Evolutionary conservation across 2,888 invertebrate genomes (phyloP), one percentile per base, ranked within the genome.

Genomic region (Lordiphosa fenestrarum): DNA sequence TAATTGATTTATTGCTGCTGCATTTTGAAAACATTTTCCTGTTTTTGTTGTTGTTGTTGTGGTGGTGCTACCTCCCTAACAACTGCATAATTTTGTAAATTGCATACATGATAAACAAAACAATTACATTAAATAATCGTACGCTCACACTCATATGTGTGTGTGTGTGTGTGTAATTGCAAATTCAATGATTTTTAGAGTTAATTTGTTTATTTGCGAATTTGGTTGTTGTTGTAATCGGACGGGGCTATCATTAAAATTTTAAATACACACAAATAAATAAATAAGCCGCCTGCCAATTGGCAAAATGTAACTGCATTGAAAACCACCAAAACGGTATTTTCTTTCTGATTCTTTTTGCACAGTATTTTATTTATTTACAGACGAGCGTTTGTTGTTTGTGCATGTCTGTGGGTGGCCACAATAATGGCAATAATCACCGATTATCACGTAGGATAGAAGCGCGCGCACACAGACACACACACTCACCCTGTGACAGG

Each of bases 181-280:
- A 60, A 64, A 54, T 73, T 36, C 66, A 77, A 77, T 82, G 71
- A 71, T 69, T 69, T 82, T 75, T 71, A 53, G 55, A 82, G 78
- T 75, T 82, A 82, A 75, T 75, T 82, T 77, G 82, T 82, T 82
- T 82, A 74, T 82, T 71, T 75, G 59, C 66, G 19, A 23, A 23
- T 30, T 36, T 42, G 37, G 37, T 40, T 39, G 13, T 46, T 47
- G 33, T 36, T 46, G 53, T 51, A 51, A 55, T 55, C 53, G 42
- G 30, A 25, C 1, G 25, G 42, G 41, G 61, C 60, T 50, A 58
- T 76, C 73, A 71, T 81, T 73, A 69, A 82, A 64, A 71, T 54
- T 64, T 58, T 37, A 70, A 67, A 44, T 42, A 13, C 50, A 44
- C 35, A 64, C 59, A 77, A 76, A 76, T 62, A 77, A 75, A 77